These are phyloP conservation scores for Eupleurogrammus muticus DNA, from an alignment of 2,797 vertebrate species.

Conservation along the genomic window DNA sequence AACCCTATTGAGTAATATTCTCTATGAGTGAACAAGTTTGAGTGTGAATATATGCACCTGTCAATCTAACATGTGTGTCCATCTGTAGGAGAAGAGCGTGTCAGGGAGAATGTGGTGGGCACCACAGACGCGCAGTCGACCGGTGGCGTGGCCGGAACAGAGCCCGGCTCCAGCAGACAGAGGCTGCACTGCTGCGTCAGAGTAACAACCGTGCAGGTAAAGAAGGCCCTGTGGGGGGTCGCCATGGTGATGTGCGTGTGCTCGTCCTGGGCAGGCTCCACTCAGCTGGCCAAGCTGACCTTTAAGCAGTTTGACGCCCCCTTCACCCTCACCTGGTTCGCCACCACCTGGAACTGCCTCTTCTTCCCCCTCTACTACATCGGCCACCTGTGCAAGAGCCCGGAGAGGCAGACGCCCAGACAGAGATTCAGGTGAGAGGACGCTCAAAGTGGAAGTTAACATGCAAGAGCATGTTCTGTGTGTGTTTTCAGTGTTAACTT, in stretches of 20 bases:
- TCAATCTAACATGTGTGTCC: conserved; percentile 5
- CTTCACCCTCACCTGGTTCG: conserved; percentile 97
- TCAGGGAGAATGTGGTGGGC: conserved; percentile 88
- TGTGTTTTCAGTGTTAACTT: conserved; percentile 3
- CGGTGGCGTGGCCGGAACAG: conserved; percentile 69
- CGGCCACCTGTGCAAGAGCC: conserved; percentile 91
- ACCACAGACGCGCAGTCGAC: conserved; percentile 84
- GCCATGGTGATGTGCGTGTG: conserved; percentile 93
- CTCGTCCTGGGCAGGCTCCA: conserved; percentile 94
- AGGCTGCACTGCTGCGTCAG: conserved; percentile 84
- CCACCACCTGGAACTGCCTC: conserved; percentile 96
- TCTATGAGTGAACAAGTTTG: not conserved
- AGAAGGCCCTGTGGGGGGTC: conserved; percentile 91
- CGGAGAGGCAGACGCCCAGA: conserved; percentile 92
- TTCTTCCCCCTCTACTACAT: conserved; percentile 96
- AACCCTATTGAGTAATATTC: not conserved
- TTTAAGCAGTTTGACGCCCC: conserved; percentile 92
- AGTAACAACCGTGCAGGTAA: conserved; percentile 86
- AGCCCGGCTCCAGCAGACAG: conserved; percentile 79
- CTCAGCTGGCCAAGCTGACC: conserved; percentile 94
- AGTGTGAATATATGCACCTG: not conserved
- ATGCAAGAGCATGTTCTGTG: too few species aligned
- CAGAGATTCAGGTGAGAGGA: conserved; percentile 92
- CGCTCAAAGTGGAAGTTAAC: not conserved
- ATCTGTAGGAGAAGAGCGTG: conserved; percentile 88